Evolutionary conservation across 2,888 invertebrate genomes (phyloP).

Genomic region (Calliphora vomitoria): DNA sequence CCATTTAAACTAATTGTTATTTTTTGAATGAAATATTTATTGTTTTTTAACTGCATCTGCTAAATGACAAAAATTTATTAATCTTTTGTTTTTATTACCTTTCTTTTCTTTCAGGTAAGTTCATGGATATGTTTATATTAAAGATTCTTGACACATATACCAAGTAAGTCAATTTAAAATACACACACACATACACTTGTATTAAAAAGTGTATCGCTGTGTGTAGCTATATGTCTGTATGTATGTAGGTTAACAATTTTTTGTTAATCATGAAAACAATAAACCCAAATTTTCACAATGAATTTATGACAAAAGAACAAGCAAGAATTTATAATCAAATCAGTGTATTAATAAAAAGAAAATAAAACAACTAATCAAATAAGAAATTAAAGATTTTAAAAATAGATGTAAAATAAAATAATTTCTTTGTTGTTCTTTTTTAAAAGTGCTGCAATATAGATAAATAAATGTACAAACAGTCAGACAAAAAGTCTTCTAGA

Average conservation of each 20-base stretch:
- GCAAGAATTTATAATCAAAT: background rate
- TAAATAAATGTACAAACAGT: conserved; percentile 15
- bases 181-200: background rate
- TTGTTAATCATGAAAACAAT: conserved; percentile 30
- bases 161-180: conserved; percentile 8
- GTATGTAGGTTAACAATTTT: conserved; percentile 20
- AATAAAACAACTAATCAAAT: background rate
- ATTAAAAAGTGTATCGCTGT: background rate
- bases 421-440: background rate
- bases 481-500: background rate
- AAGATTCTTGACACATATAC: background rate
- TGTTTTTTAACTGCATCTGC: background rate
- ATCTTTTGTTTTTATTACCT: conserved; percentile 28
- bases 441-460: background rate
- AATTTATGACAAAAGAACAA: conserved; percentile 28
- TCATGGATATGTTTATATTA: background rate
- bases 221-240: background rate
- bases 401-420: conserved; percentile 6
- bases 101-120: conserved; percentile 67
- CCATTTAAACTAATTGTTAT: background rate
- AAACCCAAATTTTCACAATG: conserved; percentile 28
- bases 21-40: conserved; percentile 8
- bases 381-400: conserved; percentile 10
- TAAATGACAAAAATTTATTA: conserved; percentile 37
- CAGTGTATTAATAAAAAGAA: background rate